Percentiles rank a stretch among this genome's conserved stretches.
Evolutionary conservation across 2,797 vertebrate species (phyloP).

Genomic region (Pangasius larnaudii): DNA sequence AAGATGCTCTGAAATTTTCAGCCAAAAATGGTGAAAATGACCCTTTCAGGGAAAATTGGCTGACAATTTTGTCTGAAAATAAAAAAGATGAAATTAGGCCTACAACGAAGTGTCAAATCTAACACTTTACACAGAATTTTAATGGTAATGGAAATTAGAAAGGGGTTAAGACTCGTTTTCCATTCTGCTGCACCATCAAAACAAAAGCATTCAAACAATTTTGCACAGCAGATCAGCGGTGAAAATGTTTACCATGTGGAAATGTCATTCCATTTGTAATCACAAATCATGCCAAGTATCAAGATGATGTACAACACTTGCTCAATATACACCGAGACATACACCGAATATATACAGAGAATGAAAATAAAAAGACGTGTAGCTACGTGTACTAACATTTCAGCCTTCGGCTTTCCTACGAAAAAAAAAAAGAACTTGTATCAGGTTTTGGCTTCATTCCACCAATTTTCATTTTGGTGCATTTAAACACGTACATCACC

Average conservation of each 20-base stretch:
- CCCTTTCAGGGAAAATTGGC: too few relatives aligned
- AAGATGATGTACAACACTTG: background rate
- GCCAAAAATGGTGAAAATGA: too few relatives aligned
- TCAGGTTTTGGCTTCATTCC: background rate
- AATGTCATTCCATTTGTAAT: background rate
- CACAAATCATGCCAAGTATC: background rate
- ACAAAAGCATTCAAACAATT: background rate
- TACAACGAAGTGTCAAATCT: background rate
- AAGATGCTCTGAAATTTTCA: too few relatives aligned
- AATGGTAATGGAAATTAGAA: background rate
- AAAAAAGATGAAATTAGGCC: background rate
- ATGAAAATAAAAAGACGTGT: background rate
- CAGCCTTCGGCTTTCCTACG: background rate
- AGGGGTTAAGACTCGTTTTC: background rate
- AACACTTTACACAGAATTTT: background rate
- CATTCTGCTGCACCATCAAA: background rate
- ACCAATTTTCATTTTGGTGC: background rate
- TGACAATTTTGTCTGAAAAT: background rate
- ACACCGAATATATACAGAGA: too few relatives aligned
- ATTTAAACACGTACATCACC: constrained; percentile 1
- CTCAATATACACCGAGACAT: background rate
- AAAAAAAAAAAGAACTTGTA: background rate
- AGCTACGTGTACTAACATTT: background rate
- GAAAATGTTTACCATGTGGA: background rate
- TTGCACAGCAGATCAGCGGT: background rate